Base-by-base conservation (phyloP, 1,140 invertebrate species). In the Spodoptera frugiperda region DNA sequence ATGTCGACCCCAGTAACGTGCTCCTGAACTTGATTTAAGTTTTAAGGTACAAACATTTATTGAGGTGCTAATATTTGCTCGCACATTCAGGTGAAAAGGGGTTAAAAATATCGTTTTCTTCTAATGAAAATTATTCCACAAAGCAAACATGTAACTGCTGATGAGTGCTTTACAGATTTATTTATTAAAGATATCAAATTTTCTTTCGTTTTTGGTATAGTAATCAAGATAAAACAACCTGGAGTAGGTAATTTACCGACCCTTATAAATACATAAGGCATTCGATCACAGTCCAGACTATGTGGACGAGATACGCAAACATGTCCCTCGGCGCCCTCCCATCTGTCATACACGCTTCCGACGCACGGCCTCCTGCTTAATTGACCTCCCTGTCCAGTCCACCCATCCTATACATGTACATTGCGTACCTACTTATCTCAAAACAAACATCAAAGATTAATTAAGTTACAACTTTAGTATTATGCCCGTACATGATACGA, bases 331-430 rank as follows among this genome's bases (percentile, higher is more conserved):
- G 59, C 63, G 59, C 83, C 81, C 77, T 80, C 78, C 81, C 84
- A 87, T 87, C 82, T 84, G 83, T 87, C 86, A 87, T 80, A 71
- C 51, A 51, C 72, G 78, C 82, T 84, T 85, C 83, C 82, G 86
- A 81, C 82, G 46, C 78, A 76, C 65, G 71, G 48, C 33, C 77
- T 76, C 79, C 68, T 83, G 78, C 82, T 84, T 84, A 87, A 86
- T 89, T 87, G 83, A 84, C 81, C 82, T 83, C 77, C 59, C 73
- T 65, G 48, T 25, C 74, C 76, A 72, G 48, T 25, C 74, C 76
- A 72, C 57, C 21, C 65, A 12, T 30, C 44, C 25, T 17, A 25
- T 65, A 71, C 19, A 12, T 49, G 63, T 14, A 63, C 15, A 15
- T 14, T n/a, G 44, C 14, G 21, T 53, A 48, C 25, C 12, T 53